Percentiles rank a stretch among this genome's conserved stretches.
These are phyloP conservation scores for Merluccius polli DNA, from an alignment of 2,797 vertebrate species.

Conservation along the genomic window DNA sequence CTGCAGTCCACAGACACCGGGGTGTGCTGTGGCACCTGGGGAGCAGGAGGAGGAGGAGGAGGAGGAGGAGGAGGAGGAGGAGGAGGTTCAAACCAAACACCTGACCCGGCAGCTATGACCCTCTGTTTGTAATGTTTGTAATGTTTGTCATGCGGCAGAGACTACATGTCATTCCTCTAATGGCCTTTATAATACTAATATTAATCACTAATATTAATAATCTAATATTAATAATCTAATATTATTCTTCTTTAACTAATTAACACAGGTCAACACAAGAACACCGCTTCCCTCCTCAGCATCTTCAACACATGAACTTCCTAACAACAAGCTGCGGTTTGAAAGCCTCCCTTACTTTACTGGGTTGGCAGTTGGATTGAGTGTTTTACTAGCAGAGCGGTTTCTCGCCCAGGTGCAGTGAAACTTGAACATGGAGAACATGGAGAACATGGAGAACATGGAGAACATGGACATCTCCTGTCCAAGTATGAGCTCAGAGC, in stretches of 20 bases:
- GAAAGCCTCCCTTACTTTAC: not conserved
- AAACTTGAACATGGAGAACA: no score
- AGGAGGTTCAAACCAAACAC: no score
- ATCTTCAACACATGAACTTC: not conserved
- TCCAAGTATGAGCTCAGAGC: conserved; percentile 2
- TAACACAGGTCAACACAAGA: not conserved
- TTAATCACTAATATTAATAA: no score
- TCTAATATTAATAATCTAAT: no score
- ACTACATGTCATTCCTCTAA: no score
- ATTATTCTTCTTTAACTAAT: not conserved
- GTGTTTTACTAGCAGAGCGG: not conserved
- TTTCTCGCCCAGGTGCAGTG: not conserved
- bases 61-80: not conserved
- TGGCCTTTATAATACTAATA: no score
- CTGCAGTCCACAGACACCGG: conserved; percentile 75
- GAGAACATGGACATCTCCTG: not conserved
- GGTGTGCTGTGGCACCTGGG: conserved; percentile 74
- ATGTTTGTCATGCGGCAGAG: no score
- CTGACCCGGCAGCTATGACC: no score
- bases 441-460: no score
- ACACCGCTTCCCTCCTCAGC: not conserved
- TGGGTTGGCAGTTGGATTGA: not conserved
- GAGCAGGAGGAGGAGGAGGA: no score
- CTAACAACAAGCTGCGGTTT: not conserved
- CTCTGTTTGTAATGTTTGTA: no score